A percentile compares a stretch with the other conserved stretches of the same genome.
phyloP scores from a whole-genome alignment of 2,888 invertebrate species.

The Alcis repandata region DNA sequence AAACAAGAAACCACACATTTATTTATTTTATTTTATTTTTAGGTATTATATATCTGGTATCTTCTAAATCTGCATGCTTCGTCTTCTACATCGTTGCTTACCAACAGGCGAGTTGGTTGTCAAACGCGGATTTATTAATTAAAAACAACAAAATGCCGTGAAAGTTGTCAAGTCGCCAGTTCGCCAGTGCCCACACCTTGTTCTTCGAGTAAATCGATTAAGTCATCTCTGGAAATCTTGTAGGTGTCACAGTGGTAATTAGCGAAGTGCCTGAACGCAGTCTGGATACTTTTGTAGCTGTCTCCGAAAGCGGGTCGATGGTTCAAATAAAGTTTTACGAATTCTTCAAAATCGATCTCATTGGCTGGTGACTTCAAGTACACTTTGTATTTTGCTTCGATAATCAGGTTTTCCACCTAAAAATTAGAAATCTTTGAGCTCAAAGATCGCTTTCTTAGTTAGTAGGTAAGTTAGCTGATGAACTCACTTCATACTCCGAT shows the following conservation, averaged over 20 bases:
- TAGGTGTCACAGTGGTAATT: slow-evolving; percentile 48
- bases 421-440: neutral
- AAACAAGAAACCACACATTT: too few relatives aligned
- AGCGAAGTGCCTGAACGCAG: slow-evolving; percentile 81
- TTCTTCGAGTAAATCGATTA: slow-evolving; percentile 72
- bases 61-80: neutral
- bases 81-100: too few relatives aligned
- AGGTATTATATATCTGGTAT: too few relatives aligned
- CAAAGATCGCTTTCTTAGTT: neutral
- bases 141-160: neutral
- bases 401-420: slow-evolving; percentile 87
- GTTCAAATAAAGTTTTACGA: slow-evolving; percentile 89
- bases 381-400: slow-evolving; percentile 85
- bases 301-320: slow-evolving; percentile 88
- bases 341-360: slow-evolving; percentile 89
- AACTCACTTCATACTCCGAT: slow-evolving; percentile 89
- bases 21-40: too few relatives aligned
- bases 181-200: slow-evolving; percentile 57
- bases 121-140: too few relatives aligned
- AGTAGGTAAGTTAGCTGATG: neutral
- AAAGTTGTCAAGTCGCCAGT: neutral
- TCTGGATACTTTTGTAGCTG: slow-evolving; percentile 71
- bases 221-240: slow-evolving; percentile 70
- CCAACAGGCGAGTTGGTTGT: too few relatives aligned
- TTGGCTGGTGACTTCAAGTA: slow-evolving; percentile 79